Conservation (phyloP, 2,888 invertebrate genomes). For the Tridacna gigas region DNA sequence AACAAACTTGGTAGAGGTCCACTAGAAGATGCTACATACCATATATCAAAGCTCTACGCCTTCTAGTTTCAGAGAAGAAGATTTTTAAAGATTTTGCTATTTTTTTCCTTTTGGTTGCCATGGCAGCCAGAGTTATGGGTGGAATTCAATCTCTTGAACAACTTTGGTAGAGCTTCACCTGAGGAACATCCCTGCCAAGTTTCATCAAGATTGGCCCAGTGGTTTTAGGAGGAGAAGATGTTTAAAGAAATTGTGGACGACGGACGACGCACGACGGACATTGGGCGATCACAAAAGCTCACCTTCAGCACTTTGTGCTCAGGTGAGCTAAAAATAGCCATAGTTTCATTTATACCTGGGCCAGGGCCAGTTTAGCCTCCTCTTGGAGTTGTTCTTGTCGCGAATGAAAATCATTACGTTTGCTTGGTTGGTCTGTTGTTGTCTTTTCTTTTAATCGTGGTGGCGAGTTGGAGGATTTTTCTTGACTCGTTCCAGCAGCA, state of each 20-base stretch:
- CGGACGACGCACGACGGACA: not conserved
- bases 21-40: not conserved
- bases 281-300: not conserved
- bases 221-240: not conserved
- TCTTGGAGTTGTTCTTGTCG: conserved; percentile 80
- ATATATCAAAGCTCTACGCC: not conserved
- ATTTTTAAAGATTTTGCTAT: too few species aligned
- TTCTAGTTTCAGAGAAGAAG: not conserved
- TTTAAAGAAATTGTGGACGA: not conserved
- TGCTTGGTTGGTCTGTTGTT: conserved; percentile 17
- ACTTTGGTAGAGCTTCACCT: not conserved
- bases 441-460: conserved; percentile 48
- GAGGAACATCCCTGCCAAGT: not conserved
- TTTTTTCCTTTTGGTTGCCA: not conserved
- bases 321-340: not conserved
- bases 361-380: conserved; percentile 82
- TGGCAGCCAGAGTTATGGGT: not conserved
- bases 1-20: not conserved
- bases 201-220: not conserved
- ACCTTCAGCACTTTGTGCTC: not conserved
- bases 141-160: not conserved
- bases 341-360: conserved; percentile 76
- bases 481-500: conserved; percentile 26
- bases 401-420: conserved; percentile 74
- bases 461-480: conserved; percentile 31